Base-by-base conservation (phyloP, 1,140 invertebrate genomes). In the Dufourea novaeangliae region DNA sequence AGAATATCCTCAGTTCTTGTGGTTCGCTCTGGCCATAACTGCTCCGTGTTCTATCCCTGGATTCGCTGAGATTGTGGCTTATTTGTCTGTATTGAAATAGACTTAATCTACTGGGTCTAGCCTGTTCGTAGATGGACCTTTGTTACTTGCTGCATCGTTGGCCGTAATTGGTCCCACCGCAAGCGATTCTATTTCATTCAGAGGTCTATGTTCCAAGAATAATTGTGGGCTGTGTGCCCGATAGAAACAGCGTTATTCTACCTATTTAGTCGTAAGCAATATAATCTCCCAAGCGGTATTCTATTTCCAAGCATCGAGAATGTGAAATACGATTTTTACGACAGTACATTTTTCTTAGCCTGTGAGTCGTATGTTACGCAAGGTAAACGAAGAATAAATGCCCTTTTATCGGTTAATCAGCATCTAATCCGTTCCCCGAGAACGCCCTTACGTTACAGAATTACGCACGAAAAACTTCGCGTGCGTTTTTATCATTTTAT, bases 401-500 rank as follows among this genome's bases (percentile, higher is more conserved):
- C 34, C n/a, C 4, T 7, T 17, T 25, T 70, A 70, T 72, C 70
- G 41, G 44, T n/a, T 27, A 37, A 72, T 72, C 70, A n/a, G 32
- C 25, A 39, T 63, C 52, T 25, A 39, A 44, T 22, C n/a, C 37
- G 22, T 5, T 22, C 12, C 14, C 20, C 6, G 14, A 29, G 44
- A 50, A 25, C 34, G 22, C 25, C 20, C 41, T 46, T 29, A 17
- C 14, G 56, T 61, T 61, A n/a, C 29, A 57, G 37, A 75, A 56
- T 44, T 75, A 68, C 72, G 73, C 73, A 69, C 25, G 64, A 57
- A 46, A 75, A 57, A 27, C 22, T 46, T 75, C 11, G 64, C 64
- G 73, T 75, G 73, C 54, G 62, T 50, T 41, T 68, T 75, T 68
- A 75, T 75, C 72, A 20, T 1, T n/a, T 37, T 59, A 75, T 57